Evolutionary conservation across 1,140 invertebrate species (phyloP), one percentile per base, ranked within the genome.

Genomic region (Apis cerana): DNA sequence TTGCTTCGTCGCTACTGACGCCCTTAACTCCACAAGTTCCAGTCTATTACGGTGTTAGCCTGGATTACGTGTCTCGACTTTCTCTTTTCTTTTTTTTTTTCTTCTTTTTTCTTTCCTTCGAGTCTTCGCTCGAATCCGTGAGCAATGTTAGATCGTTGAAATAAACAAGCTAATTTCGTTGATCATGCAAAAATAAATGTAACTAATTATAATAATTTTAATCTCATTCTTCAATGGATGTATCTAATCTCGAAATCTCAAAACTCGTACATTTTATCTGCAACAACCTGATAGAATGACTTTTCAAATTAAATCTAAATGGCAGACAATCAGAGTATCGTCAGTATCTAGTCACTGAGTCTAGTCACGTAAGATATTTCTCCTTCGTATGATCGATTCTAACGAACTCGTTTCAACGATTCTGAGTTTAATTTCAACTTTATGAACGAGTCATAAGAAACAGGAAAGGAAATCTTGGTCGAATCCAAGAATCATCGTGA

Each of bases 21-120:
- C 70, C 65, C 86, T 88, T 89, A 89, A 88, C 80, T 84, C 68
- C 27, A 52, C 68, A 89, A 89, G 88, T 89, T 89, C 56, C 68
- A 86, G 54, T 89, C 83, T 88, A 88, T 89, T 89, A 84, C 80
- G 68, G 77, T 70, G 75, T 75, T 64, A 52, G 72, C 19, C 54
- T 33, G 87, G 80, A 89, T 84, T 81, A 84, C 76, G 62, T 43
- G 80, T 69, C 62, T 58, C 56, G 11, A 23, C 21, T 21, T 15
- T 62, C 23, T 15, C 21, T 15, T 23, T 3, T 13, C 48, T 43
- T 23, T 54, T 68, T n/a, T n/a, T 81, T 21, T 74, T 48, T 50
- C 58, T 56, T 48, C 43, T n/a, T n/a, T 12, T 61, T n/a, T 12
- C 59, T 9, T 13, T 13, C 12, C 52, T 0, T 54, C 52, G 52